Conservation (phyloP, 2,113 vertebrate species). For the Danionella cerebrum region DNA sequence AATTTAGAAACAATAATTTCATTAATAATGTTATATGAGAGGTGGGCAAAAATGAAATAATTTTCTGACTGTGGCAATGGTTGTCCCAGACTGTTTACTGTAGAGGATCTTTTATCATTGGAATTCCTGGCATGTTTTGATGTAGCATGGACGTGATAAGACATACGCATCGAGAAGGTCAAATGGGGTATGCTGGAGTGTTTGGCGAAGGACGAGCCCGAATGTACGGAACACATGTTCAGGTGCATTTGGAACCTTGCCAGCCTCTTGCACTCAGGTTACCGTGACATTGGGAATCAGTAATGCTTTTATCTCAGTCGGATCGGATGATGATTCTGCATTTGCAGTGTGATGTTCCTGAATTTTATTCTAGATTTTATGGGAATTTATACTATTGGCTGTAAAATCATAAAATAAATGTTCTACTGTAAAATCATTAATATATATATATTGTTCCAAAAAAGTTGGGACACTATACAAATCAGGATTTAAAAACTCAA, state of each 20-base stretch:
- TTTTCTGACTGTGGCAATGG: neutral
- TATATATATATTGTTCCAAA: too few species aligned
- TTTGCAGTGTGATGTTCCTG: neutral
- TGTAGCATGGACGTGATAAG: constrained; percentile 22
- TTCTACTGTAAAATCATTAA: too few species aligned
- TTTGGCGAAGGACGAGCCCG: neutral
- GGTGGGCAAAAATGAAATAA: too few species aligned
- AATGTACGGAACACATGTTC: neutral
- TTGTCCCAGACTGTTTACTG: neutral
- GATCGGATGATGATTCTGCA: neutral
- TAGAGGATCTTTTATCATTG: constrained; percentile 12
- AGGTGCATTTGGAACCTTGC: constrained; percentile 23
- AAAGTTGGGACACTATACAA: too few species aligned
- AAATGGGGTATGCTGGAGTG: constrained; percentile 12
- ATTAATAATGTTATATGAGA: too few species aligned
- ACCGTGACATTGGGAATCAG: neutral
- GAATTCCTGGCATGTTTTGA: constrained; percentile 11
- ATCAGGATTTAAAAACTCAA: too few species aligned
- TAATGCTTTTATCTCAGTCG: constrained; percentile 21
- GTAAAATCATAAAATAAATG: too few species aligned
- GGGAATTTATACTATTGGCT: too few species aligned
- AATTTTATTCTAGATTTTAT: neutral
- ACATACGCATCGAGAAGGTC: constrained; percentile 34
- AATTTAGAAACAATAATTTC: too few species aligned
- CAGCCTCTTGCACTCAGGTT: constrained; percentile 9